Percentiles rank a stretch among this genome's conserved stretches.
Conservation (phyloP, 2,113 vertebrate genomes). For the Heloderma charlesbogerti region DNA sequence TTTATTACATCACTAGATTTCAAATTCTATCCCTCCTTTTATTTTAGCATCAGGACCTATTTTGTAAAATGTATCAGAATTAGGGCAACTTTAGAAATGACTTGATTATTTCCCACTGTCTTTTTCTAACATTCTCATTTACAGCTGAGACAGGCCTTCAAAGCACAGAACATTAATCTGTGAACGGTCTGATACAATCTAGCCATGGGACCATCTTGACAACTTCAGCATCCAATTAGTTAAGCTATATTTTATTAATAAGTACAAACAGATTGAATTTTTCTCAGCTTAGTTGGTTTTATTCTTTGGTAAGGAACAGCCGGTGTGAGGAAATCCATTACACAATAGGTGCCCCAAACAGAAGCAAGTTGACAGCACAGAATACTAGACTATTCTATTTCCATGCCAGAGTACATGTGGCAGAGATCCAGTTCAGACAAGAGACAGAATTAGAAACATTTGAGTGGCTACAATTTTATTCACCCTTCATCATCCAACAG, state of each 20-base stretch:
- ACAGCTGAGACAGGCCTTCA: background rate
- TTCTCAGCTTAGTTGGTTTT: conserved; percentile 23
- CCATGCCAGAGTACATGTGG: background rate
- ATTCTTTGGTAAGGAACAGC: background rate
- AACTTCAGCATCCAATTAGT: conserved; percentile 14
- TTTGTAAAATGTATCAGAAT: background rate
- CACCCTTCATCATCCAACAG: conserved; percentile 8
- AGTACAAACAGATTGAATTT: conserved; percentile 18
- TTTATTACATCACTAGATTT: background rate
- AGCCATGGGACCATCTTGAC: conserved; percentile 40
- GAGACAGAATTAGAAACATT: background rate
- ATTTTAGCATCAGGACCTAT: background rate
- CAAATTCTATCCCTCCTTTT: background rate
- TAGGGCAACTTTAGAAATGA: background rate
- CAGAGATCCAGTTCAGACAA: background rate
- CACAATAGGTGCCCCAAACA: background rate
- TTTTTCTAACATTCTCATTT: background rate
- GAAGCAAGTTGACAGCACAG: background rate
- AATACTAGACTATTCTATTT: background rate
- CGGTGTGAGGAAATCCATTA: conserved; percentile 1
- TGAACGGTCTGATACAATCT: conserved; percentile 22
- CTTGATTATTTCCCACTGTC: background rate
- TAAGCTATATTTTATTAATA: conserved; percentile 52
- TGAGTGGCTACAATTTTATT: background rate
- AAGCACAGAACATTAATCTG: background rate